Evolutionary conservation across 2,888 invertebrate species (phyloP).

Genomic region (Altica lythri): DNA sequence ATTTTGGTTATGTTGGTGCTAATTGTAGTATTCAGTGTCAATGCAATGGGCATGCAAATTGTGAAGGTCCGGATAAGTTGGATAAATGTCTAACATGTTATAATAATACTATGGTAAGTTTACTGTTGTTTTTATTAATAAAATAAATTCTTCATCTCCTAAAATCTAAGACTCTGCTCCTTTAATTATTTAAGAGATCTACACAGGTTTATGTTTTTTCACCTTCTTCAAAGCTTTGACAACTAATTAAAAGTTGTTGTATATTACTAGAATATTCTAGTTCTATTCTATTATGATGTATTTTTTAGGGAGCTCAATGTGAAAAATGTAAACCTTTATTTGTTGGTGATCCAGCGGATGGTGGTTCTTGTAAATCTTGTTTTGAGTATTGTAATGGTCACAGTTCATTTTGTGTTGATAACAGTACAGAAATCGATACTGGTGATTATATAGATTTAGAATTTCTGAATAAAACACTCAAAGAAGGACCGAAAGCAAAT

Average conservation of each 20-base stretch:
- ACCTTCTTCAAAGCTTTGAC: no score
- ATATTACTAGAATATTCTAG: no score
- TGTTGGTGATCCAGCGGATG: constrained; percentile 88
- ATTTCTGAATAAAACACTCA: constrained; percentile 57
- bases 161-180: no score
- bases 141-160: no score
- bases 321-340: constrained; percentile 87
- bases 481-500: constrained; percentile 69
- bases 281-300: no score
- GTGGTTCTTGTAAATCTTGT: constrained; percentile 86
- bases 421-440: constrained; percentile 50
- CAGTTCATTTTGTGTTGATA: constrained; percentile 75
- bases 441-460: constrained; percentile 50
- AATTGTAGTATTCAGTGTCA: constrained; percentile 94
- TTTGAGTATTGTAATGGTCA: constrained; percentile 89
- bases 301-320: constrained; percentile 81
- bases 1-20: constrained; percentile 93
- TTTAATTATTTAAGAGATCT: no score
- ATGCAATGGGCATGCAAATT: constrained; percentile 93
- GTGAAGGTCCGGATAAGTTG: constrained; percentile 83
- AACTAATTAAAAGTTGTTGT: no score
- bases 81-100: constrained; percentile 82
- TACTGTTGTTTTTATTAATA: background rate
- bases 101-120: constrained; percentile 84
- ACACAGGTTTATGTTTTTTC: no score